These are phyloP conservation scores for Priocnemis perturbator DNA, from an alignment of 2,888 invertebrate genomes.

Conservation along the genomic window DNA sequence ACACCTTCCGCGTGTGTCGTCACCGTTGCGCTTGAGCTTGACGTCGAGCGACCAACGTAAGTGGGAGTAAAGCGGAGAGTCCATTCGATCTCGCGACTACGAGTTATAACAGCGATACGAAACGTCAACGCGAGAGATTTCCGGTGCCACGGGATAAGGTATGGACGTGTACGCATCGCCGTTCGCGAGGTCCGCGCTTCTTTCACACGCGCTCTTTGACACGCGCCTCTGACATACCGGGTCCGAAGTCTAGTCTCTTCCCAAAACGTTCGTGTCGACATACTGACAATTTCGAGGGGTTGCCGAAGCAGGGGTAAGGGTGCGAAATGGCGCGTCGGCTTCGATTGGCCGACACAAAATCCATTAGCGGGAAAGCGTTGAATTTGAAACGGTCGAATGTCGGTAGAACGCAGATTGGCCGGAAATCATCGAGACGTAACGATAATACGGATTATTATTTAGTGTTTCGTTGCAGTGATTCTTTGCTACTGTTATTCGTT, in stretches of 20 bases:
- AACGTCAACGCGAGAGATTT: too few relatives aligned
- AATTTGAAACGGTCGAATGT: background rate
- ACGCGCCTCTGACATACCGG: background rate
- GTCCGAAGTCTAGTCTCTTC: conserved; percentile 19
- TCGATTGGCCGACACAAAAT: conserved; percentile 15
- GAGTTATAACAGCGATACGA: too few relatives aligned
- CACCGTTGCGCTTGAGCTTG: too few relatives aligned
- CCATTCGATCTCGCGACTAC: too few relatives aligned
- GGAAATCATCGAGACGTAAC: too few relatives aligned
- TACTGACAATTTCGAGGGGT: background rate
- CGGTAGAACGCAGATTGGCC: too few relatives aligned
- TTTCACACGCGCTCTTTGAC: background rate
- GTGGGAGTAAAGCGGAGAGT: too few relatives aligned
- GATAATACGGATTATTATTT: too few relatives aligned
- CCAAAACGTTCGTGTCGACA: conserved; percentile 20
- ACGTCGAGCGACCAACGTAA: too few relatives aligned
- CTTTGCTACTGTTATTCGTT: too few relatives aligned
- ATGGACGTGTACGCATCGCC: background rate
- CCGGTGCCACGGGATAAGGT: background rate
- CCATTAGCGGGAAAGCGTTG: background rate
- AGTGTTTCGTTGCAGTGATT: too few relatives aligned
- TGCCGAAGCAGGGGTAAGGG: background rate
- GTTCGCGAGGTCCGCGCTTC: background rate
- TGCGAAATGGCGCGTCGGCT: conserved; percentile 27
- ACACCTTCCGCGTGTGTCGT: too few relatives aligned